phyloP scores from a whole-genome alignment of 2,888 invertebrate genomes.

The Mythimna loreyi region DNA sequence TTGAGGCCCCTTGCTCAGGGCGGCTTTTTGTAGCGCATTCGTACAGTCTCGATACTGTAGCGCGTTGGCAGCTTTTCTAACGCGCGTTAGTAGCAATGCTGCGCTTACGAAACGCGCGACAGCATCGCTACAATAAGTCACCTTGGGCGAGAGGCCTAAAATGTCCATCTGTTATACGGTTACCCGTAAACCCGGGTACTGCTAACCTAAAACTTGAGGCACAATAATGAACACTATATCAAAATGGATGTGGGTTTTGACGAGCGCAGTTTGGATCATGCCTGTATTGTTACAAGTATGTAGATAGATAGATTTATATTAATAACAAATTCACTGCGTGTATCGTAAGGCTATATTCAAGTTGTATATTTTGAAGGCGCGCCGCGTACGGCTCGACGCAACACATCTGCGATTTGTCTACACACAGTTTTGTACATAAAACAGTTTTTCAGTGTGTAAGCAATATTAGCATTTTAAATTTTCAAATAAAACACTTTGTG shows the following conservation, averaged over 20 bases:
- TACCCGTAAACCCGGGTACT: conserved; percentile 8
- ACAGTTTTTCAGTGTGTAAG: conserved; percentile 82
- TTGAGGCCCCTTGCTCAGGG: too few relatives aligned
- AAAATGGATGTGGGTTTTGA: conserved; percentile 55
- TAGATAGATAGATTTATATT: conserved; percentile 72
- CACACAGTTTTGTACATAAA: conserved; percentile 72
- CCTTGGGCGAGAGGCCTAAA: too few relatives aligned
- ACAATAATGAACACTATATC: conserved; percentile 31
- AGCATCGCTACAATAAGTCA: too few relatives aligned
- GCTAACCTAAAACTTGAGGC: conserved; percentile 32
- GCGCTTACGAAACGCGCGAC: too few relatives aligned
- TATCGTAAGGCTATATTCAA: conserved; percentile 61
- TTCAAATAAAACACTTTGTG: conserved; percentile 84
- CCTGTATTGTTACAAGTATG: conserved; percentile 63
- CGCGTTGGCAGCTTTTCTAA: too few relatives aligned
- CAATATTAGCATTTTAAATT: conserved; percentile 86
- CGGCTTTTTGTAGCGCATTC: too few relatives aligned
- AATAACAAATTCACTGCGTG: conserved; percentile 74
- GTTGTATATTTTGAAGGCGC: conserved; percentile 68
- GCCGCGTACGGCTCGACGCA: conserved; percentile 36
- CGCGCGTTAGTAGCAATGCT: too few relatives aligned
- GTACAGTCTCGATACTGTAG: too few relatives aligned
- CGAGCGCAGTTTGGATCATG: conserved; percentile 55
- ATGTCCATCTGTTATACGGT: conserved; percentile 16
- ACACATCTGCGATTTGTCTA: conserved; percentile 55